Conservation (phyloP, 2,113 vertebrate genomes). For the Felis catus region F.catus_Fca126_mat1.0 CM031420.1:67978501-67979000, state of each 20-base stretch:
- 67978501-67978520: neutral
- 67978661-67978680: conserved; percentile 12
- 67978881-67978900: neutral
- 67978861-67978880: conserved; percentile 31
- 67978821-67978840: conserved; percentile 32
- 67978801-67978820: neutral
- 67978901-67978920: neutral
- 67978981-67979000: neutral
- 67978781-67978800: conserved; percentile 10
- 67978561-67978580: neutral
- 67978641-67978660: neutral
- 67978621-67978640: neutral
- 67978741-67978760: neutral
- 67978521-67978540: neutral
- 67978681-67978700: neutral
- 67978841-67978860: neutral
- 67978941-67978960: neutral
- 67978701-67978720: conserved; percentile 22
- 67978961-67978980: neutral
- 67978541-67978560: neutral
- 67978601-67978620: neutral
- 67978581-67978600: neutral
- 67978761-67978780: conserved; percentile 9
- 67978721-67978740: neutral
- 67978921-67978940: conserved; percentile 16